Base-by-base conservation (phyloP, 2,797 vertebrate genomes). In the Novumbra hubbsi region DNA sequence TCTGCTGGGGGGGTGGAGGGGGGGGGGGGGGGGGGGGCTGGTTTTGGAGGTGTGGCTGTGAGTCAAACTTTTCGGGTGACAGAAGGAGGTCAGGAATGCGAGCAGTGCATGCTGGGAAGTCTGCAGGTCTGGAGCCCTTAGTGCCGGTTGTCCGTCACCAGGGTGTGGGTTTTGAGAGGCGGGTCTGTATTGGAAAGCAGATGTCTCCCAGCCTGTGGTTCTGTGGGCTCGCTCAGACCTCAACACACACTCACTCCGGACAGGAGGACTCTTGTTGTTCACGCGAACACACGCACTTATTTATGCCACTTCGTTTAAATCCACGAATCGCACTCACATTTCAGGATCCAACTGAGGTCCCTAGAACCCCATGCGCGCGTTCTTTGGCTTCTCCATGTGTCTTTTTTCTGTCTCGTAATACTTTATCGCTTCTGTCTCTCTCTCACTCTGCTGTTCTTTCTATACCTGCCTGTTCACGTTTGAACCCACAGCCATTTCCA, bases 31-130 rank as follows among this genome's bases (percentile, higher is more conserved):
- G 74, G 68, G 81, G n/a, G n/a, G n/a, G n/a, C n/a, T n/a, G n/a
- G n/a, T n/a, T n/a, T n/a, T n/a, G n/a, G n/a, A 27, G 76, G 79
- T 60, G 45, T 76, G 75, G 78, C 78, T 41, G 71, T 79, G 84
- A 88, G 81, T 88, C 80, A 81, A 89, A 82, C 74, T 57, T 57
- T 85, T 75, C 84, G 85, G 88, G 68, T 91, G 89, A 92, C 90
- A 89, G 86, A 92, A 92, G 85, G 88, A 91, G 89, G 91, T 90
- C 89, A 92, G 88, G 89, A 92, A 92, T 91, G 90, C 68, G 82
- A 88, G 88, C 76, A 45, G 73, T 70, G 90, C 84, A 91, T 90
- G 88, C 87, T 89, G 90, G 87, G 89, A 89, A 87, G 83, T 87
- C 86, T 88, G 84, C 87, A 90, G 88, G 88, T 91, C 81, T 79